These are phyloP conservation scores for Linnaemya vulpina DNA, from an alignment of 2,888 invertebrate genomes.

Conservation along the genomic window DNA sequence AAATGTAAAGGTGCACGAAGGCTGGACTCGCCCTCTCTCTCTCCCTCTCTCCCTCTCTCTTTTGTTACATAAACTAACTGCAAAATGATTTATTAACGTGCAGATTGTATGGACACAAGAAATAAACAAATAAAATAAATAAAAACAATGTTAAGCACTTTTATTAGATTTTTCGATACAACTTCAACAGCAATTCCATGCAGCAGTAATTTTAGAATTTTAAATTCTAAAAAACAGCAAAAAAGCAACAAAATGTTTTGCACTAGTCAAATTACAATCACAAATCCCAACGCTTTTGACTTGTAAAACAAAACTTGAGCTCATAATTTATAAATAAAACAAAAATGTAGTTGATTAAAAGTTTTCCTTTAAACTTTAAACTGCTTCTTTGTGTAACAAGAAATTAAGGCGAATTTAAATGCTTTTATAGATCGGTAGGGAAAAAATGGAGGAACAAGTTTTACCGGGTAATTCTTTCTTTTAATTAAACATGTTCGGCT, in stretches of 20 bases:
- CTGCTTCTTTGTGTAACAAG: not conserved
- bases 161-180: conserved; percentile 34
- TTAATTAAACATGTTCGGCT: not conserved
- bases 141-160: conserved; percentile 21
- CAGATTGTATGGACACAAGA: not conserved
- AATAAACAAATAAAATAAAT: not conserved
- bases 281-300: not conserved
- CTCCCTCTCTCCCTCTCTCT: not conserved
- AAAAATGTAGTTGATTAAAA: not conserved
- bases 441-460: not conserved
- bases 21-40: not conserved
- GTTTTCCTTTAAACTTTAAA: not conserved
- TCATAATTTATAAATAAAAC: not conserved
- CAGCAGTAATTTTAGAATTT: conserved; percentile 53
- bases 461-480: not conserved
- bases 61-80: conserved; percentile 19
- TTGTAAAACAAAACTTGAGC: not conserved
- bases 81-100: conserved; percentile 55
- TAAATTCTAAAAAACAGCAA: conserved; percentile 19
- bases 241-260: not conserved
- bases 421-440: not conserved
- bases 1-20: conserved; percentile 58
- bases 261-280: not conserved
- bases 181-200: not conserved
- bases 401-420: not conserved